Evolutionary conservation across 2,113 vertebrate species (phyloP), one percentile per base, ranked within the genome.

Genomic region (Embiotoca jacksoni): DNA sequence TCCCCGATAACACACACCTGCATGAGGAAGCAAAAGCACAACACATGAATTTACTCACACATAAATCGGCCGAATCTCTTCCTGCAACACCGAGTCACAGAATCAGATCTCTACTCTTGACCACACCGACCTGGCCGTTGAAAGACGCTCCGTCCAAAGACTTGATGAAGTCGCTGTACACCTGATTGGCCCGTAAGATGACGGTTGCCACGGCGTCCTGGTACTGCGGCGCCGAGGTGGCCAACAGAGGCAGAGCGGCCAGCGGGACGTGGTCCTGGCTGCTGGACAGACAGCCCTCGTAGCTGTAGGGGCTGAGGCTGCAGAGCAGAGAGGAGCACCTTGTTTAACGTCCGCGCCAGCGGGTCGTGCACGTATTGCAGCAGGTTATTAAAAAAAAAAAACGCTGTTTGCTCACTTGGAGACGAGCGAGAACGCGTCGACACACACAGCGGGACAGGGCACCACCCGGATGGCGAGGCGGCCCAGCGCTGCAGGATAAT

Each of bases 241-340:
- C 98, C 85, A 99, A 71, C 16, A 99, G 94, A 15, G 98, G 98
- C 67, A 99, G 96, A 0, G 98, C 98, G 0, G 97, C 98, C 11
- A 99, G 95, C 0, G 98, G 98, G 80, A 99, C 97, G 94, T 99
- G 98, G 85, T 99, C 98, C 94, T 99, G 97, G 73, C 97, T 99
- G 94, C 95, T 99, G 83, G 97, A 99, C 74, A 99, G 95, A 87
- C 96, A 98, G 86, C 96, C 91, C 88, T 98, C 98, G 1, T 98
- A 96, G 75, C 98, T 98, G 72, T 99, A 98, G 0, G 98, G 98
- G 85, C 97, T 99, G 68, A 99, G 95, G 80, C 98, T 99, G 92
- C 15, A 65, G 31, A 23, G 78, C 7, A 78, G 50, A 70, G 61
- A 82, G 79, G 30, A 4, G 5, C 4, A 33, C 11, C 11, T 49